phyloP scores from a whole-genome alignment of 35 echinoderm and acorn worm species.

The Heliocidaris tuberculata region DNA sequence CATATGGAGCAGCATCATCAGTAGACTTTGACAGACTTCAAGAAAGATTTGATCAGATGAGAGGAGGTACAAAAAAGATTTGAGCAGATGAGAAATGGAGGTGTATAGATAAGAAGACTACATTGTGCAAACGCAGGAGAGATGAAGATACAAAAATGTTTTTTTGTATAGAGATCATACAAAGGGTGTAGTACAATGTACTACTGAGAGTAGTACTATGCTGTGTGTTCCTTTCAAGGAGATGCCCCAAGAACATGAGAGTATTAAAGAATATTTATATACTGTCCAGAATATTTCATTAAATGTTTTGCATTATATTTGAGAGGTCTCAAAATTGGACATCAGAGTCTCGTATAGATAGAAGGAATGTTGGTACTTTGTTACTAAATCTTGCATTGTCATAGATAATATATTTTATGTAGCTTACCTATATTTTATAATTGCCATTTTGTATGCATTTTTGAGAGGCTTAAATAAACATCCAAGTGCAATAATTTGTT shows the following conservation, averaged over 20 bases:
- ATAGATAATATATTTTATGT: neutral
- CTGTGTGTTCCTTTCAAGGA: neutral
- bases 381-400: neutral
- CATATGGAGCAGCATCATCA: neutral
- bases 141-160: neutral
- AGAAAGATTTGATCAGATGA: constrained; percentile 18
- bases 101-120: neutral
- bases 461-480: constrained; percentile 10
- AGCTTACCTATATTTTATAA: neutral
- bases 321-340: neutral
- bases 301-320: neutral
- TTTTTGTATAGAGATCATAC: neutral
- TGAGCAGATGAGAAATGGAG: neutral
- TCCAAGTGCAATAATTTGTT: constrained; percentile 3
- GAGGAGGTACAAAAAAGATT: neutral
- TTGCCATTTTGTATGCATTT: neutral
- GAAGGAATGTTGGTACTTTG: neutral
- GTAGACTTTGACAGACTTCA: constrained; percentile 7
- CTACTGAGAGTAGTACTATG: neutral
- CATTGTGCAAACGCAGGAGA: neutral
- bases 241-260: neutral
- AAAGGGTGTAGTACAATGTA: neutral
- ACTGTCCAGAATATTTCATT: neutral
- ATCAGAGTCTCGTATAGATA: too few relatives aligned
- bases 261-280: neutral